These are phyloP conservation scores for Delphinus delphis DNA, from an alignment of 2,113 vertebrate genomes.

Conservation along the genomic window DNA sequence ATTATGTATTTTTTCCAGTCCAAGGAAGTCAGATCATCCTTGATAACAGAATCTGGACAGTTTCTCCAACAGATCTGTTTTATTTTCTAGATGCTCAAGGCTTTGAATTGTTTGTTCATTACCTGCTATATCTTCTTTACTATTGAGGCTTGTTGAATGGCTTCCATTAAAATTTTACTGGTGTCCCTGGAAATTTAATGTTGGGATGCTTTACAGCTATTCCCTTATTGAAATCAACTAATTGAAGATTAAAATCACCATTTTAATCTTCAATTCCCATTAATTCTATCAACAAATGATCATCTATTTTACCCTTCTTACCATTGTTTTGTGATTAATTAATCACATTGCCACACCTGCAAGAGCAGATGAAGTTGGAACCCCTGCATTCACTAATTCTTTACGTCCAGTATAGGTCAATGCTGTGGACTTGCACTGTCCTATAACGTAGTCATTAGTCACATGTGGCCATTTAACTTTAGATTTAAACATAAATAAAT, in stretches of 20 bases:
- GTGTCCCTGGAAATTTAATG: not conserved
- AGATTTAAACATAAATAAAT: not conserved
- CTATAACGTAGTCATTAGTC: not conserved
- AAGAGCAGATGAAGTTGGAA: slow-evolving; percentile 87
- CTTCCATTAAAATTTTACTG: slow-evolving; percentile 9
- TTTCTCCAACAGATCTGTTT: slow-evolving; percentile 90
- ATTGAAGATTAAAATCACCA: slow-evolving; percentile 93
- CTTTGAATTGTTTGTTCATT: slow-evolving; percentile 89
- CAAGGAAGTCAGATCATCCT: slow-evolving; percentile 88
- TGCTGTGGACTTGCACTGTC: not conserved
- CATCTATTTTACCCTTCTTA: slow-evolving; percentile 86
- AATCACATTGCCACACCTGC: slow-evolving; percentile 89
- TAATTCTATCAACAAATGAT: slow-evolving; percentile 90
- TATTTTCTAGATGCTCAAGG: slow-evolving; percentile 88
- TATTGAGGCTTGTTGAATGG: slow-evolving; percentile 74
- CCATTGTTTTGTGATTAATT: slow-evolving; percentile 82
- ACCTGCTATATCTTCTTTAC: slow-evolving; percentile 91
- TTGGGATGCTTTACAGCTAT: slow-evolving; percentile 88
- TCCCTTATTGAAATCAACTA: slow-evolving; percentile 90
- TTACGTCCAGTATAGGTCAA: not conserved
- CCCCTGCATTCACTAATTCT: slow-evolving; percentile 77
- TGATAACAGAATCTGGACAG: slow-evolving; percentile 87
- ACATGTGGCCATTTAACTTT: not conserved
- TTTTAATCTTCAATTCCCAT: slow-evolving; percentile 92
- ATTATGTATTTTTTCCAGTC: slow-evolving; percentile 88